Evolutionary conservation across 2,113 vertebrate species (phyloP), one percentile per base, ranked within the genome.

Genomic region (Pseudopipra pipra): DNA sequence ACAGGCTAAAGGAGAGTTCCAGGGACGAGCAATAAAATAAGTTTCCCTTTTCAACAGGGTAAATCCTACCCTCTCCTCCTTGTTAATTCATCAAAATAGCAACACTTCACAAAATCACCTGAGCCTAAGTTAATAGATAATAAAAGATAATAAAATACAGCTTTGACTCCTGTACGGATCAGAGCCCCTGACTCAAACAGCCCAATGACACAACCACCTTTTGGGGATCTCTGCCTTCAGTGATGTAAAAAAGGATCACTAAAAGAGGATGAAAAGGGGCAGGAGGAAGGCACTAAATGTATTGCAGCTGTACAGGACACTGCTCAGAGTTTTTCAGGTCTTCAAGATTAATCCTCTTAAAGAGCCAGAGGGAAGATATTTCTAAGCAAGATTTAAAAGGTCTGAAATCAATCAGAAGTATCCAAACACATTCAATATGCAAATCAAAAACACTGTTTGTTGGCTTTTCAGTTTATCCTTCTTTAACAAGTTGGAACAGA

Each of bases 401-500:
- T 54, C 73, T 95, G 61, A 85, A 89, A 78, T 62, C 24, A 91
- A 87, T 70, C 37, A 81, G 65, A 87, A 67, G 35, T 73, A 85
- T 52, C 41, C 62, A 68, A 88, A 76, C 31, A 37, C 10, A 72
- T 66, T 65, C n/a, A 87, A 59, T 43, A 91, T 71, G 70, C 51
- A 87, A 85, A 91, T 89, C 22, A 59, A 87, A 94, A 91, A 3
- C 44, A 71, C 71, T 72, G 56, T 78, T 93, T 58, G 43, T 88
- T 88, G 67, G 62, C 62, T 93, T 92, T 95, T 93, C 75, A 78
- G 71, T 93, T 93, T 83, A 87, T 83, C 74, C 67, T 52, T 55
- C 80, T 72, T 92, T 52, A 87, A 95, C 5, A 12, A 75, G 27
- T 12, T 76, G 80, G 76, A 96, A 90, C 87, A 96, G 76, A 88